Base-by-base conservation (phyloP, 2,888 invertebrate genomes). In the Hirtodrosophila cameraria region DNA sequence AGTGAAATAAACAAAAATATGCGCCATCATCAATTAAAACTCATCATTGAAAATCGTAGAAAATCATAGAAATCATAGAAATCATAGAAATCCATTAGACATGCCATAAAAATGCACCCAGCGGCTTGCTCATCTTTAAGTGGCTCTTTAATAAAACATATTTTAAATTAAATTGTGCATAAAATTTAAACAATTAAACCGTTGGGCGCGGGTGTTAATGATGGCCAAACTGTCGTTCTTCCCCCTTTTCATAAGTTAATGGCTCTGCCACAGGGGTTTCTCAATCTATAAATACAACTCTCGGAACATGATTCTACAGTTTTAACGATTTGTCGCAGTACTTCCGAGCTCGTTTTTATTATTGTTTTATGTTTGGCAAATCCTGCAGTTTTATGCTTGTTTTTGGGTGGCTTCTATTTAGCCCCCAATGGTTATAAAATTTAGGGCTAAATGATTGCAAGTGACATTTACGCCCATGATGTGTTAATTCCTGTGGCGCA, bases 91-190 rank as follows among this genome's bases (percentile, higher is more conserved):
- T 59, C 75, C 83, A 80, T 83, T 83, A 83, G 75, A 60, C 38
- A 60, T 28, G 61, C 55, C 67, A 79, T 85, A 71, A 85, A 82
- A 72, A 43, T 45, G 23, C 36, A 33, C 20, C 67, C 15, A 28
- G 23, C 8, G 35, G 42, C 48, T 41, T 50, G 49, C 64, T 53
- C 55, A 54, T 43, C 49, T 54, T 59, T 75, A 80, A 80, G 84
- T 83, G 84, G 79, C 72, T 82, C 67, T 82, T 83, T 85, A 80
- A 85, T 85, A 83, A 83, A 80, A 71, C 82, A 86, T 83, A 83
- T 83, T 78, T 83, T 83, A 85, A 80, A 75, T 75, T 75, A 83
- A 83, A 79, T 85, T 52, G 85, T 60, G 82, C 82, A 85, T 82
- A 82, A 82, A 82, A 85, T 70, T 73, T 68, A 72, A 85, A 83